These are phyloP conservation scores for Athene noctua DNA, from an alignment of 2,113 vertebrate genomes.

Conservation along the genomic window DNA sequence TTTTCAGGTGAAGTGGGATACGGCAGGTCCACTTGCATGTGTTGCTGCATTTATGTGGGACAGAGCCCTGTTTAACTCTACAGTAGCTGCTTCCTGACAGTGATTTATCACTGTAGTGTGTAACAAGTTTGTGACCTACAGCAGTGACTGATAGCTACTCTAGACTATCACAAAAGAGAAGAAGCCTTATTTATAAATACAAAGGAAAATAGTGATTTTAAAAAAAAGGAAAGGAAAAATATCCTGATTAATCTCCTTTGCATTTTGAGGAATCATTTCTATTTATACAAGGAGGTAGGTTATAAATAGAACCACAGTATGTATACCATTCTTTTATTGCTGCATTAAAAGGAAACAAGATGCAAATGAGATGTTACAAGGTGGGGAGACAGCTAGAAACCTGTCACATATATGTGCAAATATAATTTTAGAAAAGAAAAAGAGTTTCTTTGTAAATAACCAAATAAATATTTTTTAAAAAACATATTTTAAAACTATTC, in stretches of 20 bases:
- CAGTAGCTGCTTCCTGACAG: not conserved
- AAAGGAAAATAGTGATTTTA: conserved; percentile 25
- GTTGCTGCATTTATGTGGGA: not conserved
- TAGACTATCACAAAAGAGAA: not conserved
- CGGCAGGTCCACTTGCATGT: not conserved
- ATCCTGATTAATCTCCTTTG: not conserved
- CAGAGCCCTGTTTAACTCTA: not conserved
- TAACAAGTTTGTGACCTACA: conserved; percentile 29
- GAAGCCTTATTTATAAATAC: conserved; percentile 17
- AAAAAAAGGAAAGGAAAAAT: not conserved
- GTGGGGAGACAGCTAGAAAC: not conserved
- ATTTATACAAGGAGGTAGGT: not conserved
- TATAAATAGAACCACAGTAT: not conserved
- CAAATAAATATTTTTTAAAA: no score
- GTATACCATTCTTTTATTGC: not conserved
- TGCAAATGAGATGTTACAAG: not conserved
- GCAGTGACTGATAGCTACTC: conserved; percentile 38
- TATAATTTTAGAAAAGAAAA: not conserved
- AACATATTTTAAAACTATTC: not conserved
- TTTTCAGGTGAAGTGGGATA: not conserved
- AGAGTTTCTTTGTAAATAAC: not conserved
- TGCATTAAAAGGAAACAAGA: not conserved
- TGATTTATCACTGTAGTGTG: conserved; percentile 33
- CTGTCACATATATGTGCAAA: accelerated
- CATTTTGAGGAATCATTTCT: conserved; percentile 8